phyloP scores from a whole-genome alignment of 2,888 invertebrate genomes.

The Laspeyria flexula region DNA sequence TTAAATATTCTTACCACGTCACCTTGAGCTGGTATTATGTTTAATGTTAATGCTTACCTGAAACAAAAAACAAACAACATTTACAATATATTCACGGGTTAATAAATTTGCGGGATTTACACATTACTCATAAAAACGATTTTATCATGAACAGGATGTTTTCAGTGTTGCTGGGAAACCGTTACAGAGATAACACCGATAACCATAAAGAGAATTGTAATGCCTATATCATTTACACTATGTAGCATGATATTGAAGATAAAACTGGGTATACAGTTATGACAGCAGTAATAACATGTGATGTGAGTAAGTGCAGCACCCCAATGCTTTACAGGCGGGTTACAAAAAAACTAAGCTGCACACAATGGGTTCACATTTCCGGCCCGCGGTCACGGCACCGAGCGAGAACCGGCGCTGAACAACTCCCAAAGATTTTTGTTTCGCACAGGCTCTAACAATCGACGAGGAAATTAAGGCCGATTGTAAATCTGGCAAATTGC shows the following conservation, averaged over 20 bases:
- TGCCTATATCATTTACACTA: neutral
- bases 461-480: constrained; percentile 64
- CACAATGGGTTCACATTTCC: constrained; percentile 78
- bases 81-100: constrained; percentile 33
- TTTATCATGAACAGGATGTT: constrained; percentile 47
- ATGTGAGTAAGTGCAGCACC: constrained; percentile 44
- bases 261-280: constrained; percentile 19
- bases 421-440: constrained; percentile 59
- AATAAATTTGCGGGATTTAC: constrained; percentile 15
- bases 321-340: constrained; percentile 48
- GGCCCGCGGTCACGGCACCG: constrained; percentile 58
- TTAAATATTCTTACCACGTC: constrained; percentile 50
- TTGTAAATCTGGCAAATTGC: constrained; percentile 62
- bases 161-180: constrained; percentile 32
- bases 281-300: constrained; percentile 30
- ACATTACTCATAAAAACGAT: constrained; percentile 35
- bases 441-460: constrained; percentile 53
- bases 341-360: constrained; percentile 65
- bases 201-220: neutral
- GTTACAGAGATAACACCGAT: constrained; percentile 39
- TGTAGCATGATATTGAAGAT: neutral
- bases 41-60: constrained; percentile 57
- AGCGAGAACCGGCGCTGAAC: constrained; percentile 49
- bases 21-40: constrained; percentile 19
- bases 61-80: constrained; percentile 49